These are phyloP conservation scores for Pelusios castaneus DNA, from an alignment of 2,113 vertebrate genomes.

Conservation along the genomic window DNA sequence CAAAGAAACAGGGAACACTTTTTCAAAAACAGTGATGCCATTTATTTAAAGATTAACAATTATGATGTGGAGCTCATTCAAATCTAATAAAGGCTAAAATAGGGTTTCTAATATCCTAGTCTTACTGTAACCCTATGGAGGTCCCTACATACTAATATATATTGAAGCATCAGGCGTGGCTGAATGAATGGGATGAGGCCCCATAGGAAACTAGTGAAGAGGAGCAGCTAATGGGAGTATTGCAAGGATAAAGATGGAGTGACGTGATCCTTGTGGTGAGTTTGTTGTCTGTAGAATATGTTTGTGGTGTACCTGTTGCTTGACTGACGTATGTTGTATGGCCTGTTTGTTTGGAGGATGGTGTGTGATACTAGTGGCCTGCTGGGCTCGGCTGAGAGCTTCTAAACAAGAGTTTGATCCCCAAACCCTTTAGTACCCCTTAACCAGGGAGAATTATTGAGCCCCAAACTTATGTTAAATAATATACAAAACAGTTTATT, in stretches of 20 bases:
- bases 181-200: not conserved
- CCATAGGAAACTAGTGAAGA: rapidly evolving
- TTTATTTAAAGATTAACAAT: not conserved
- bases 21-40: not conserved
- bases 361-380: too few relatives aligned
- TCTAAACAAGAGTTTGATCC: too few relatives aligned
- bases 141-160: not conserved
- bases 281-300: too few relatives aligned
- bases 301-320: too few relatives aligned
- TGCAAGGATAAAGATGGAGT: too few relatives aligned
- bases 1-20: not conserved
- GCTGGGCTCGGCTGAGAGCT: too few relatives aligned
- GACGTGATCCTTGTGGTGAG: too few relatives aligned
- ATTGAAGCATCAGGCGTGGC: not conserved
- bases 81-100: not conserved
- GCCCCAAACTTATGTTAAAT: not conserved
- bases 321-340: too few relatives aligned
- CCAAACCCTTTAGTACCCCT: too few relatives aligned
- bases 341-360: too few relatives aligned
- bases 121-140: not conserved
- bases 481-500: not conserved
- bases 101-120: not conserved
- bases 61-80: not conserved
- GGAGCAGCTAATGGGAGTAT: too few relatives aligned
- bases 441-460: not conserved